phyloP scores from a whole-genome alignment of 2,797 vertebrate species.

The Spinibarbus caldwelli region DNA sequence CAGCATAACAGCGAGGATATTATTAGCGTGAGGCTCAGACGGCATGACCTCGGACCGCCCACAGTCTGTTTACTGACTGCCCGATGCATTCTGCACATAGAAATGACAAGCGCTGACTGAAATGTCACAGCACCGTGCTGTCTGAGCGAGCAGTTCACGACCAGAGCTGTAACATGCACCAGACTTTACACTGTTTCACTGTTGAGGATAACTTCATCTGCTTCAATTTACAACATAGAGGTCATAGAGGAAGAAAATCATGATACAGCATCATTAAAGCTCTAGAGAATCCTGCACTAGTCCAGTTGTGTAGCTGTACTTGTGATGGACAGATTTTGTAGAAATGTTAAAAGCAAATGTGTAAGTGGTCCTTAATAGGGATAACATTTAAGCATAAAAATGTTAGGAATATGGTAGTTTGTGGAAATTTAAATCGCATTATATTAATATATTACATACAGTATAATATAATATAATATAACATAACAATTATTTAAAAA shows the following conservation, averaged over 20 bases:
- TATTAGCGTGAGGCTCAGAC: slow-evolving; percentile 19
- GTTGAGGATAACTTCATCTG: neutral
- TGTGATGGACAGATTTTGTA: neutral
- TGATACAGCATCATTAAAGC: neutral
- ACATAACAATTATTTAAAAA: neutral
- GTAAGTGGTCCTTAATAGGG: neutral
- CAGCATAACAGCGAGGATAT: slow-evolving; percentile 10
- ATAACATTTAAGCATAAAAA: neutral
- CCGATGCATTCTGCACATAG: slow-evolving; percentile 3
- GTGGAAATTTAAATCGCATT: neutral
- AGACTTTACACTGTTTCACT: neutral
- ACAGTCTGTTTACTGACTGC: slow-evolving; percentile 22
- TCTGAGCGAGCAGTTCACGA: slow-evolving; percentile 4
- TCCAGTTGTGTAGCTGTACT: neutral
- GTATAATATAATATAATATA: neutral
- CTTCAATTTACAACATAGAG: neutral
- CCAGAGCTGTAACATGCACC: neutral
- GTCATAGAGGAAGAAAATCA: neutral
- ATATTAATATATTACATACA: neutral
- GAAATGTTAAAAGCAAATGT: neutral
- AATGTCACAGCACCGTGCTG: neutral
- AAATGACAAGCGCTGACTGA: slow-evolving; percentile 12
- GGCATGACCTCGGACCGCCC: neutral
- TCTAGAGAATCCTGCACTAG: neutral
- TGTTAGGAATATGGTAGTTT: neutral